A percentile compares a stretch with the other conserved stretches of the same genome.
These are phyloP conservation scores for Drosophila anomalata DNA, from an alignment of 2,888 invertebrate species.

Conservation along the genomic window DNA sequence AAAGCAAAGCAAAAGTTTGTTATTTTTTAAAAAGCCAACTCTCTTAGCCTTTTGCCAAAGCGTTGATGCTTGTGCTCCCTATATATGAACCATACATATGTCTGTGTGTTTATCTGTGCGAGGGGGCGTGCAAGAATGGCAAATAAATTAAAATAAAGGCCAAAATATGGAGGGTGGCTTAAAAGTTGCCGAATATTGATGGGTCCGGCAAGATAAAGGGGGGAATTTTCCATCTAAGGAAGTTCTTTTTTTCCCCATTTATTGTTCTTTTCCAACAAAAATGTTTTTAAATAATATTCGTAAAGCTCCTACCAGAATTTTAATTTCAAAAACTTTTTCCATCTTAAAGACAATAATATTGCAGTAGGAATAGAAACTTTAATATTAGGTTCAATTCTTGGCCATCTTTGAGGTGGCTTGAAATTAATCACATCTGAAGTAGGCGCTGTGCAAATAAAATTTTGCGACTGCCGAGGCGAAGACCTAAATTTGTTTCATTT, in stretches of 20 bases:
- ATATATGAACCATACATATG: not conserved
- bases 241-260: constrained; percentile 13
- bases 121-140: constrained; percentile 40
- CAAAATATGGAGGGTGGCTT: constrained; percentile 49
- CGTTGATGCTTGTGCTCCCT: constrained; percentile 21
- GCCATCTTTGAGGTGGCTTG: not conserved
- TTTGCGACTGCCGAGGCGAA: constrained; percentile 23
- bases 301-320: not conserved
- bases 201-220: constrained; percentile 12
- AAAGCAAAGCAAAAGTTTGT: constrained; percentile 74
- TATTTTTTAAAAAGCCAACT: constrained; percentile 67
- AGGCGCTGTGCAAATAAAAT: constrained; percentile 27
- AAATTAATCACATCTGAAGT: constrained; percentile 27
- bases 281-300: constrained; percentile 1
- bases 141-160: constrained; percentile 75
- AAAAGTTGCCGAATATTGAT: constrained; percentile 44
- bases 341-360: not conserved
- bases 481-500: constrained; percentile 43
- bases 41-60: constrained; percentile 63
- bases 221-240: constrained; percentile 15
- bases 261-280: not conserved
- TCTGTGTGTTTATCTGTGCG: constrained; percentile 30
- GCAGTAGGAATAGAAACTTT: not conserved
- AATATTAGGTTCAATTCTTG: not conserved
- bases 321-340: not conserved